Evolutionary conservation across 2,888 invertebrate species (phyloP).

Genomic region (Epistrophe grossulariae): DNA sequence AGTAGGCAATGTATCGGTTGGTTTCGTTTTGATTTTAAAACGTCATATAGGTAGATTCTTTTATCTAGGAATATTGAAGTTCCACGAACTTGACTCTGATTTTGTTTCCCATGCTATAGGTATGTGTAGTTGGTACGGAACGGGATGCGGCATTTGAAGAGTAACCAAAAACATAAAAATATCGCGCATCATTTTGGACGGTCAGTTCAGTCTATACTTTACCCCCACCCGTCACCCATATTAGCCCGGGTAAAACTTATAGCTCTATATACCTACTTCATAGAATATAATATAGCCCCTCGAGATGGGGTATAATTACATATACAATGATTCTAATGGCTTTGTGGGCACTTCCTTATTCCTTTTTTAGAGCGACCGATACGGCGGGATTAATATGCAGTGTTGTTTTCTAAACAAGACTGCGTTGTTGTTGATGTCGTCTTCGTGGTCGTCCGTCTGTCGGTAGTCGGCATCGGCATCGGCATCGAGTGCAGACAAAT

Average conservation of each 20-base stretch:
- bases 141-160: slow-evolving; percentile 13
- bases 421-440: slow-evolving; percentile 20
- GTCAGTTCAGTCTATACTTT: slow-evolving; percentile 11
- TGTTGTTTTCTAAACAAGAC: slow-evolving; percentile 38
- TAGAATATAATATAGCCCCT: slow-evolving; percentile 1
- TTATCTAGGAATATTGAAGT: slow-evolving; percentile 27
- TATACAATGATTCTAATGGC: slow-evolving; percentile 66
- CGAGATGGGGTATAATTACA: slow-evolving; percentile 55
- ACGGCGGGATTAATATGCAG: slow-evolving; percentile 50
- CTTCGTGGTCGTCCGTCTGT: slow-evolving; percentile 31
- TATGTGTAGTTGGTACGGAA: too few species aligned
- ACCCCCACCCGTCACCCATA: slow-evolving; percentile 41
- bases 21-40: slow-evolving; percentile 48
- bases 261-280: too few species aligned
- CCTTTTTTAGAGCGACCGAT: slow-evolving; percentile 56
- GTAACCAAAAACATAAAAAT: slow-evolving; percentile 13
- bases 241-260: slow-evolving; percentile 45
- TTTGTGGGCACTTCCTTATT: slow-evolving; percentile 69
- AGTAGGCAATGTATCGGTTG: slow-evolving; percentile 18
- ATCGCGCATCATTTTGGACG: slow-evolving; percentile 36
- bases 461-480: slow-evolving; percentile 9
- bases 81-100: slow-evolving; percentile 59
- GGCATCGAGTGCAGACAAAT: slow-evolving; percentile 38
- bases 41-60: slow-evolving; percentile 57
- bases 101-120: slow-evolving; percentile 29